Evolutionary conservation across 2,797 vertebrate species (phyloP).

Genomic region (Coranthus polyacanthus): DNA sequence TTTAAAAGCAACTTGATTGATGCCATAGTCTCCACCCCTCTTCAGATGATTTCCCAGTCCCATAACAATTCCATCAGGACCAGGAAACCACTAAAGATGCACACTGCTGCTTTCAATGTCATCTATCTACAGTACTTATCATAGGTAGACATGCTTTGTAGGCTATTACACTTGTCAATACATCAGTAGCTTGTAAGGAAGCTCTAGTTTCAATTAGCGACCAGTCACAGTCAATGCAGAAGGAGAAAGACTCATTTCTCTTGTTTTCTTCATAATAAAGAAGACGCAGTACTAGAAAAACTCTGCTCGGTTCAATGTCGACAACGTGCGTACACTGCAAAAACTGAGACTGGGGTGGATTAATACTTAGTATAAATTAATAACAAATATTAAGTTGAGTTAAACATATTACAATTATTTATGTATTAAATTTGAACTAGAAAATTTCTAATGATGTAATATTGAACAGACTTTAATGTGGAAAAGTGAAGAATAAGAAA

Average conservation of each 20-base stretch:
- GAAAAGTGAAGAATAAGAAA: too few relatives aligned
- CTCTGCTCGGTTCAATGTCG: too few relatives aligned
- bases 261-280: too few relatives aligned
- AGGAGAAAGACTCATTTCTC: constrained; percentile 30
- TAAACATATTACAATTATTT: too few relatives aligned
- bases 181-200: constrained; percentile 27
- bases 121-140: constrained; percentile 50
- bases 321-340: too few relatives aligned
- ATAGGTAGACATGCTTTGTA: constrained; percentile 39
- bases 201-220: constrained; percentile 28
- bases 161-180: constrained; percentile 49
- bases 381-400: too few relatives aligned
- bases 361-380: too few relatives aligned
- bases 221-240: constrained; percentile 39
- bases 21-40: constrained; percentile 43
- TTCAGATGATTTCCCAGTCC: constrained; percentile 53
- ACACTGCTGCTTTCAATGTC: constrained; percentile 36
- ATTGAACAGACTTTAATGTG: too few relatives aligned
- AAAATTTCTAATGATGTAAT: too few relatives aligned
- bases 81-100: constrained; percentile 42
- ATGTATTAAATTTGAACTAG: too few relatives aligned
- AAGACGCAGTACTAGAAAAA: too few relatives aligned
- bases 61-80: constrained; percentile 65
- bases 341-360: too few relatives aligned
- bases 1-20: constrained; percentile 69